Percentiles rank a stretch among this genome's conserved stretches.
phyloP scores from a whole-genome alignment of 2,888 invertebrate genomes.

The Kuschelorhynchus macadamiae region DNA sequence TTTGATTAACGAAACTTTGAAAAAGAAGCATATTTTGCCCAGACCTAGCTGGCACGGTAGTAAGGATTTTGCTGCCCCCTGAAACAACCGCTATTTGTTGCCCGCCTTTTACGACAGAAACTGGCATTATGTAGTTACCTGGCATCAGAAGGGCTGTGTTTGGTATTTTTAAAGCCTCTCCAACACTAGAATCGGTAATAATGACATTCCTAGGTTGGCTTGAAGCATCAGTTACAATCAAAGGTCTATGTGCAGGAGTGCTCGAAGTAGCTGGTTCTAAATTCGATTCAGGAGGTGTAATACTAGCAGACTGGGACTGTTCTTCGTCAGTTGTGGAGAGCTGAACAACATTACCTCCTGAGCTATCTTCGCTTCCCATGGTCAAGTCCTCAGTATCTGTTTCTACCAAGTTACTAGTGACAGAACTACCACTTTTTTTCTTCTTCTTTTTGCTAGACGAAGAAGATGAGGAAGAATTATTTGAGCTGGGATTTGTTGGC shows the following conservation, averaged over 20 bases:
- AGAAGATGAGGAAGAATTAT: constrained; percentile 74
- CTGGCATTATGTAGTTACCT: constrained; percentile 81
- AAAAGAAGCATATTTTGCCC: constrained; percentile 76
- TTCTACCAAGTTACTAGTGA: constrained; percentile 63
- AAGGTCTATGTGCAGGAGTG: constrained; percentile 55
- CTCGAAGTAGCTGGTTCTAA: constrained; percentile 47
- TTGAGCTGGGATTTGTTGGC: constrained; percentile 78
- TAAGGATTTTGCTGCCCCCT: constrained; percentile 74
- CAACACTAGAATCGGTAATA: constrained; percentile 73
- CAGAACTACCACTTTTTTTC: constrained; percentile 59
- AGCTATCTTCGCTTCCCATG: constrained; percentile 84
- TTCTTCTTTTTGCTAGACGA: constrained; percentile 75
- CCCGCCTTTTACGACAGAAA: constrained; percentile 80
- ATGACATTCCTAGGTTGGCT: constrained; percentile 73
- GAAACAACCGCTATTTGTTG: constrained; percentile 82
- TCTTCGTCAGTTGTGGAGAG: constrained; percentile 73
- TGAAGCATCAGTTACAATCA: constrained; percentile 61
- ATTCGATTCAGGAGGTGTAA: constrained; percentile 68
- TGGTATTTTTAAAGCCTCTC: constrained; percentile 77
- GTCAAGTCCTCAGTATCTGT: constrained; percentile 77
- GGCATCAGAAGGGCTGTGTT: constrained; percentile 80
- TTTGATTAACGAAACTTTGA: constrained; percentile 78
- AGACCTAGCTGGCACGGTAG: constrained; percentile 71
- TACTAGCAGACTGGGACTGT: constrained; percentile 65
- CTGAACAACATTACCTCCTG: constrained; percentile 76